Base-by-base conservation (phyloP, 1,140 invertebrate species). In the Rhynchophorus ferrugineus region DNA sequence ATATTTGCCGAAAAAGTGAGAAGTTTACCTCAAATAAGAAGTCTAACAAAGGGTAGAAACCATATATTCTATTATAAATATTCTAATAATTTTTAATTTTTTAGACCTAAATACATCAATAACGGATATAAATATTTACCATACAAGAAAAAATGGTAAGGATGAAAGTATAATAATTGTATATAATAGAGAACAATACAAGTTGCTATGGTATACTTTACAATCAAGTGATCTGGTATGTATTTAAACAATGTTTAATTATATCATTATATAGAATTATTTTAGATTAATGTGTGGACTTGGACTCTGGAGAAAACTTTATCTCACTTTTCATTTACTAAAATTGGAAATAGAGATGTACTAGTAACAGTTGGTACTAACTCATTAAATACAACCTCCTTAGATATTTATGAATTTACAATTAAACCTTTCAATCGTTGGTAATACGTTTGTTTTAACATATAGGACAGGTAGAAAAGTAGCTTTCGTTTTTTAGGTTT, bases 401-500 rank as follows among this genome's bases (percentile, higher is more conserved):
- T 19, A 11, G 29, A 33, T 6, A 44, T 44, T 19, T 44, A 44
- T 44, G n/a, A 21, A 29, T 29, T 44, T 29, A 41, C 19, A 41
- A 18, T 20, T 18, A 22, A 19, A 43, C 37, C 41, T 43, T 9
- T 34, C 17, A n/a, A 17, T 42, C 16, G 16, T 7, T 17, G 13
- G 39, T 16, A 44, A 34, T 21, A 5, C 5, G 13, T 14, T 7
- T 39, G 5, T n/a, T 7, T 6, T 39, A 20, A 20, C 41, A 17
- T 22, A 19, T 11, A 43, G 19, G 3, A 43, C 6, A 11, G 17
- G 18, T 17, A 43, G 5, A 19, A 6, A 5, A 38, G 5, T 38
- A 14, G 13, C 13, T 6, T 38, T 38, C 18, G n/a, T n/a, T 38
- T 44, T 33, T 44, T 34, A 58, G 49, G 52, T 44, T 44, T 37